Evolutionary conservation across 1,140 invertebrate species (phyloP), one percentile per base, ranked within the genome.

Genomic region (Capitella teleta): DNA sequence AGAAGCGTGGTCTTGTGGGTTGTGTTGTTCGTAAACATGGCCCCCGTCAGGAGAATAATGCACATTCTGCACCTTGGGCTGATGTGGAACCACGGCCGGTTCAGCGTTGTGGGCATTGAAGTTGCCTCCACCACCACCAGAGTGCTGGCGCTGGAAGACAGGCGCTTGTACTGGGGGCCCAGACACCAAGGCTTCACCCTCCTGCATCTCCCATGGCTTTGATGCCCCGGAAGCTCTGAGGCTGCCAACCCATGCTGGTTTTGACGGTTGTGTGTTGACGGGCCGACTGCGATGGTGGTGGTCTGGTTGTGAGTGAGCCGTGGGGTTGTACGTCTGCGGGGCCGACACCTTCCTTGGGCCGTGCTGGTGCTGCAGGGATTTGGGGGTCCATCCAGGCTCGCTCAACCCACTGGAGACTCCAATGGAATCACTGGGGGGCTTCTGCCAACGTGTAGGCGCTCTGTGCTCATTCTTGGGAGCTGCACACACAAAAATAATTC

Each of bases 131-230:
- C n/a, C n/a, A n/a, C n/a, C n/a, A n/a, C n/a, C n/a, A n/a, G n/a
- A n/a, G n/a, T n/a, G n/a, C n/a, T n/a, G n/a, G 5, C 23, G 16
- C 16, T 40, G 38, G 8, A 5, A 18, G 38, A n/a, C 38, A 5
- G 38, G 38, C 5, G 38, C 38, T 16, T 16, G 38, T 5, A 40
- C 38, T n/a, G n/a, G n/a, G n/a, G n/a, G n/a, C n/a, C n/a, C n/a
- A n/a, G n/a, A n/a, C n/a, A n/a, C n/a, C n/a, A n/a, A n/a, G n/a
- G n/a, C n/a, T n/a, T n/a, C n/a, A n/a, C n/a, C n/a, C n/a, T n/a
- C n/a, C n/a, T n/a, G n/a, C n/a, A n/a, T n/a, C n/a, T 53, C 51
- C 51, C 51, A 53, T 5, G 44, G 51, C 26, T 47, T 53, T 5
- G 51, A 30, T 5, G 28, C 45, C n/a, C 37, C 51, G 8, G 53